phyloP scores from a whole-genome alignment of 1,140 invertebrate species.

The Callitettix versicolor region DNA sequence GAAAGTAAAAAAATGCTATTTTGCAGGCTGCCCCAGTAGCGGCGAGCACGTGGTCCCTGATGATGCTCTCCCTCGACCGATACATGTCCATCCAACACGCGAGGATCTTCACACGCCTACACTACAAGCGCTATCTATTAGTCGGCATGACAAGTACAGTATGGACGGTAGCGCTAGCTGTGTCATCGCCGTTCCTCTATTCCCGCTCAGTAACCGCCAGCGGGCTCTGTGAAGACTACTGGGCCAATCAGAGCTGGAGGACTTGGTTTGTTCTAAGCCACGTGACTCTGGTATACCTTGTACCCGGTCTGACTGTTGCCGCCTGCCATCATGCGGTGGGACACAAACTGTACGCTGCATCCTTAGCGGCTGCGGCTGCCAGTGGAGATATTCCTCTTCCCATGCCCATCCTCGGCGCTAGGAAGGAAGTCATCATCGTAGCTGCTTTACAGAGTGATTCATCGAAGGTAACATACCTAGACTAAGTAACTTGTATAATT shows the following conservation, averaged over 20 bases:
- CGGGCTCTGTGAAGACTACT: neutral
- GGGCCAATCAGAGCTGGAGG: conserved; percentile 5
- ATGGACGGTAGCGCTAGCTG: conserved; percentile 36
- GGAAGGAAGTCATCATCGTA: conserved; percentile 64
- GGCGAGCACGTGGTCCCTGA: conserved; percentile 61
- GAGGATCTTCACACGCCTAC: conserved; percentile 33
- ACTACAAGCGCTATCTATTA: conserved; percentile 36
- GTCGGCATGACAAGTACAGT: conserved; percentile 33
- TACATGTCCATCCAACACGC: conserved; percentile 57
- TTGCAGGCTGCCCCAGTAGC: conserved; percentile 55
- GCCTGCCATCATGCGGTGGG: conserved; percentile 54
- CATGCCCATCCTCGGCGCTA: conserved; percentile 52
- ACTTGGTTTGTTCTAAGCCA: conserved; percentile 28
- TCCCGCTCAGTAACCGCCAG: no score
- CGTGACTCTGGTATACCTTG: conserved; percentile 34
- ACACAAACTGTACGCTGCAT: conserved; percentile 56
- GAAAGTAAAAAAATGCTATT: no score
- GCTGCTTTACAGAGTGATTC: conserved; percentile 31
- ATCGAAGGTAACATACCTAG: conserved; percentile 23
- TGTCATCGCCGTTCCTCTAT: no score
- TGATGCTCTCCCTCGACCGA: conserved; percentile 59
- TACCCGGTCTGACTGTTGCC: conserved; percentile 39
- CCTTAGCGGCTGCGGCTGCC: conserved; percentile 48
- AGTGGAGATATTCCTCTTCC: conserved; percentile 54
- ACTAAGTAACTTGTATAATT: no score